A percentile compares a stretch with the other conserved stretches of the same genome.
Evolutionary conservation across 37 sponge, comb jelly and placozoan genomes (phyloP).

Genomic region (Halichondria panicea): DNA sequence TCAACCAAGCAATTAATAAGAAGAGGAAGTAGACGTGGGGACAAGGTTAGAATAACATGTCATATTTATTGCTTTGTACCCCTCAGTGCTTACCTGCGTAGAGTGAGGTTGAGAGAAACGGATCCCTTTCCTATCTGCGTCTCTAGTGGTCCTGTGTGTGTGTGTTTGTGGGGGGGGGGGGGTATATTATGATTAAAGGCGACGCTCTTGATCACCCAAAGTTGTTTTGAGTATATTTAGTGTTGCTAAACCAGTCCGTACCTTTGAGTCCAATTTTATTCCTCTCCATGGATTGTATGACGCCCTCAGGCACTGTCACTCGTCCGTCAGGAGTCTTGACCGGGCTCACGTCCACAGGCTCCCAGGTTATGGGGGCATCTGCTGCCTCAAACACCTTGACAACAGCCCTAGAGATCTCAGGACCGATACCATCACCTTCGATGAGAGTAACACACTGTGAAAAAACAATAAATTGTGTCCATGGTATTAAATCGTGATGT

Average conservation of each 20-base stretch:
- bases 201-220: no score
- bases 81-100: conserved; percentile 60
- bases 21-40: neutral
- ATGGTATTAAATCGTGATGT: no score
- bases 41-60: neutral
- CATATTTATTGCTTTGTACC: no score
- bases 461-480: neutral
- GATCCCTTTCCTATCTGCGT: conserved; percentile 98
- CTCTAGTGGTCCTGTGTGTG: conserved; percentile 89
- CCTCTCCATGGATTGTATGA: conserved; percentile 84
- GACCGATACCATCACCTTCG: conserved; percentile 98
- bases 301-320: conserved; percentile 84
- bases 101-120: conserved; percentile 97
- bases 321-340: conserved; percentile 76
- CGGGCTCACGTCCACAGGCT: conserved; percentile 82
- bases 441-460: conserved; percentile 81
- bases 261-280: conserved; percentile 99
- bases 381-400: conserved; percentile 92
- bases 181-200: no score
- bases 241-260: no score
- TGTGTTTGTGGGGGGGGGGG: no score
- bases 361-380: conserved; percentile 91
- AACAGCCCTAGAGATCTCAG: conserved; percentile 94
- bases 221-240: no score
- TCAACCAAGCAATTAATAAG: neutral